Evolutionary conservation across 1,140 invertebrate genomes (phyloP), one percentile per base, ranked within the genome.

Genomic region (Drosophila kurseongensis): DNA sequence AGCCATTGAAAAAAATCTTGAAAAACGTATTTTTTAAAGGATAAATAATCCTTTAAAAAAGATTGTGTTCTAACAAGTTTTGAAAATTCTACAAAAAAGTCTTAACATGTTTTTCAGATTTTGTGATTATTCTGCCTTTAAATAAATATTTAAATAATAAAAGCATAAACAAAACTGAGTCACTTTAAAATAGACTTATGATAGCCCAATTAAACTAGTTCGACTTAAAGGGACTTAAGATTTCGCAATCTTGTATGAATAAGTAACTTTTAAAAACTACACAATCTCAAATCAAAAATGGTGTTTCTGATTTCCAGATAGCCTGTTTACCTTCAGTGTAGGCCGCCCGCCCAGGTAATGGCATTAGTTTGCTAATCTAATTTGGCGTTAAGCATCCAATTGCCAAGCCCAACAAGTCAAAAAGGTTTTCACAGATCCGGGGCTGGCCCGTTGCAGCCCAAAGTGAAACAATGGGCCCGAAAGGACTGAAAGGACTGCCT

Each of bases 281-380:
- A 40, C 14, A 59, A 58, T 59, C 38, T 41, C 4, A 9, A 41
- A 68, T 52, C 10, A 13, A 27, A 62, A 13, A 27, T 16, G 27
- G 5, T 40, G 18, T 47, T 18, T 16, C 44, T n/a, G 23, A 48
- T 50, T 12, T 68, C 29, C n/a, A 38, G 65, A 42, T 68, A 29
- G 27, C 7, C 10, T 32, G 41, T n/a, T 65, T 41, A 5, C 13
- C 52, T 40, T 56, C 9, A 52, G 54, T 40, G 36, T 44, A 16
- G 35, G 13, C 57, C 36, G 18, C 18, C 18, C 18, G 32, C 27
- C 55, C 80, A 89, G 84, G 84, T 89, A 89, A 77, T 78, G 66
- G 84, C 80, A 89, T 89, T 89, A 89, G 84, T 84, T 73, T 40
- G 63, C 83, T 91, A 91, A 91, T 91, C 89, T 91, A 91, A 91